Evolutionary conservation across 2,113 vertebrate genomes (phyloP), one percentile per base, ranked within the genome.

Genomic region (Hymenochirus boettgeri): DNA sequence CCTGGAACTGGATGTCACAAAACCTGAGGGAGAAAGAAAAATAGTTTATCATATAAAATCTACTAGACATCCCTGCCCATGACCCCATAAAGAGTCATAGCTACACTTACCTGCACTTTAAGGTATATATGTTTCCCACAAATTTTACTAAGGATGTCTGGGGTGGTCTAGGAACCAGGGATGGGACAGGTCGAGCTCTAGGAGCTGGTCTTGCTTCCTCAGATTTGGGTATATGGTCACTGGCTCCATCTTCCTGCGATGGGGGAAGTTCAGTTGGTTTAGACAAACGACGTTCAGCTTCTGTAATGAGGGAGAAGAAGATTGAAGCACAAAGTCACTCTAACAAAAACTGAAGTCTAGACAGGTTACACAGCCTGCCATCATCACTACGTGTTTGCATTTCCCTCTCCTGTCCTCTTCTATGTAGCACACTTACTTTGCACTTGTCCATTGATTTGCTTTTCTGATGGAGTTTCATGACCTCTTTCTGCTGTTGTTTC

Each of bases 1-100:
- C 95, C 13, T 95, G 92, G 78, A 98, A 98, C 76, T 97, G 90
- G 79, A 95, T 89, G 76, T 97, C 95, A 50, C 95, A 98, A 84
- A 98, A 98, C 86, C 95, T 98, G 77, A 1, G 1, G 10, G 22
- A 5, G 45, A 37, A n/a, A 21, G 46, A n/a, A 6, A 47, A 35
- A 12, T 13, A 35, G 5, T 1, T 31, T 31, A 31, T 4, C 29
- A 31, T 4, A 31, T 4, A n/a, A 70, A 45, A 27, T 23, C 42
- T 27, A 12, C 29, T 31, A 10, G 10, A n/a, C n/a, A n/a, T n/a
- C 9, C 1, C 6, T 7, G 2, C 33, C 31, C 31, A 3, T n/a
- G n/a, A n/a, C 31, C 31, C 31, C 31, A 3, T 33, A 35, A 12
- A 8, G 15, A 35, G 15, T 13, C 15, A 9, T 33, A 7, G 8